Evolutionary conservation across 2,888 invertebrate genomes (phyloP), one percentile per base, ranked within the genome.

Genomic region (Harpagoxenus sublaevis): DNA sequence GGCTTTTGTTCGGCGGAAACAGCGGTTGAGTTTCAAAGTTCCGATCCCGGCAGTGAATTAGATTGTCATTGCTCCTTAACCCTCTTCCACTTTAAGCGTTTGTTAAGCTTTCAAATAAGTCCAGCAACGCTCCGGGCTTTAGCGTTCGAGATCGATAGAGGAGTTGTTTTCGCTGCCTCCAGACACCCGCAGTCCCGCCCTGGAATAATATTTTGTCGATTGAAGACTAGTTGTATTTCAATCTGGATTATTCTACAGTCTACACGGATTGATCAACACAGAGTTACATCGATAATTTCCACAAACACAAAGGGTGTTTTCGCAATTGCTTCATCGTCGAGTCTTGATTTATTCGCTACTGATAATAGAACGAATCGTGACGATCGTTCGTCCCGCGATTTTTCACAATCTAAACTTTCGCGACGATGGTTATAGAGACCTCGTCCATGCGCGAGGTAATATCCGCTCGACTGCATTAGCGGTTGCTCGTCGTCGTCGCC

Each of bases 11-110:
- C 60, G 48, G 4, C 45, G 23, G 70, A 39, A 63, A 71, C 71
- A 71, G 66, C 79, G 73, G 60, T 65, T 55, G 60, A 82, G 78
- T 84, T 85, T 77, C 82, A 31, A 75, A 68, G 78, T 88, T 88
- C 78, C 74, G 66, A 73, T 71, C 73, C 77, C n/a, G 75, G 66
- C 71, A 60, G 74, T 51, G 63, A 79, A 35, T 66, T 79, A 55
- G 42, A 82, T 77, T 84, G 66, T 63, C 77, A 62, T 70, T 60
- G 51, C 70, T 81, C 53, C 81, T 81, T 81, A 62, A 28, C 74
- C n/a, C 75, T 60, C 55, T 55, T 85, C 18, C 87, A 55, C 55
- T 62, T 62, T 57, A 68, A 71, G 77, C 83, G 81, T 88, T 83
- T 73, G 57, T 62, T 68, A 79, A 55, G 62, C 85, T 75, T 82